Evolutionary conservation across 2,797 vertebrate species (phyloP).

Genomic region (Ficedula albicollis): DNA sequence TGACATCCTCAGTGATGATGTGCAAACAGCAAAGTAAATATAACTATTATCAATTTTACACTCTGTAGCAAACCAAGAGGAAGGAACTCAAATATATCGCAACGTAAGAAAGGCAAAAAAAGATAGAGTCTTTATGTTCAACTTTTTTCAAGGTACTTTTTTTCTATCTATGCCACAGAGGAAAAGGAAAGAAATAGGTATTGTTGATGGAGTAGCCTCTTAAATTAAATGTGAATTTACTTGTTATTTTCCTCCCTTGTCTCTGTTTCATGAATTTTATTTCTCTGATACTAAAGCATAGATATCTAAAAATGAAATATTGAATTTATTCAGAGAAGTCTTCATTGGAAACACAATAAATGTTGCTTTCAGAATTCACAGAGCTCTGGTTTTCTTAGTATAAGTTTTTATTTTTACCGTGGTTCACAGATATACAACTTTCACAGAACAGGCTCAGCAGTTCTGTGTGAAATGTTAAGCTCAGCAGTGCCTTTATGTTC

Average conservation of each 20-base stretch:
- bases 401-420: background rate
- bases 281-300: background rate
- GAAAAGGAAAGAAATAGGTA: background rate
- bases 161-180: background rate
- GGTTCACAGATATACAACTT: background rate
- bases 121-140: background rate
- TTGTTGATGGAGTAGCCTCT: accelerated
- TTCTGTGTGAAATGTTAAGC: background rate
- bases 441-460: background rate
- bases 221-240: background rate
- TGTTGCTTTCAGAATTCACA: background rate
- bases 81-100: background rate
- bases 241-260: background rate
- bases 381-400: background rate
- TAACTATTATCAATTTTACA: background rate
- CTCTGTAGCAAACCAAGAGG: background rate
- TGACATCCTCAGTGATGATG: background rate
- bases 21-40: background rate
- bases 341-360: background rate
- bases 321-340: background rate
- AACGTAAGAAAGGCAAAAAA: background rate
- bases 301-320: background rate
- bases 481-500: background rate
- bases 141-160: background rate
- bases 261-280: background rate